Base-by-base conservation (phyloP, 2,888 invertebrate species). In the Papilio elwesi region DNA sequence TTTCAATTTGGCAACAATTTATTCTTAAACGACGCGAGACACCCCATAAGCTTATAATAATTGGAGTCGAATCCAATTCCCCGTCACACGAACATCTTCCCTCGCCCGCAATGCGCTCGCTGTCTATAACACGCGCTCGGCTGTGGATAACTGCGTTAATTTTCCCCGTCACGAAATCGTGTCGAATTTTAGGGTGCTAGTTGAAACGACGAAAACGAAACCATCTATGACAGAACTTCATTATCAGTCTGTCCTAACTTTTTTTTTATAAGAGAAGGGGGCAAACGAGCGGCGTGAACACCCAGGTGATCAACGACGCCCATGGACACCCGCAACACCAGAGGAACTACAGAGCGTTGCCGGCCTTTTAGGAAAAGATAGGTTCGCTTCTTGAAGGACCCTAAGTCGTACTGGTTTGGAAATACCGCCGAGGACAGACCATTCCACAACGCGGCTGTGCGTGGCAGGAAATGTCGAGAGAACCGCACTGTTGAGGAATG, bases 131-230 rank as follows among this genome's bases (percentile, higher is more conserved):
- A 57, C 12, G 11, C 36, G 38, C 59, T 15, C 43, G 59, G 15
- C 43, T 62, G 43, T 62, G 43, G 59, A 43, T 62, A 62, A 62
- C 59, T 62, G 43, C 59, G 59, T 62, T 62, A 62, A 62, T 62
- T 62, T 62, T n/a, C 59, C 9, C 38, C 43, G 15, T 62, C 59
- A 62, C 43, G 59, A 43, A 43, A 43, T 62, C 59, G 59, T 43
- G 15, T 62, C 59, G 43, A 62, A 43, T 62, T 62, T 62, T 62
- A 62, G 59, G 59, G 59, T 62, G 59, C 59, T 15, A 62, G 59
- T 43, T 59, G 59, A 43, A 62, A 59, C 43, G 43, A 43, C 59
- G 43, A 62, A 59, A 13, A 57, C 15, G 15, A 55, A 36, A 43
- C 26, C 59, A n/a, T 9, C 43, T 6, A 15, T 43, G 15, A 62